Evolutionary conservation across 2,113 vertebrate genomes (phyloP).

Genomic region (Solea solea): DNA sequence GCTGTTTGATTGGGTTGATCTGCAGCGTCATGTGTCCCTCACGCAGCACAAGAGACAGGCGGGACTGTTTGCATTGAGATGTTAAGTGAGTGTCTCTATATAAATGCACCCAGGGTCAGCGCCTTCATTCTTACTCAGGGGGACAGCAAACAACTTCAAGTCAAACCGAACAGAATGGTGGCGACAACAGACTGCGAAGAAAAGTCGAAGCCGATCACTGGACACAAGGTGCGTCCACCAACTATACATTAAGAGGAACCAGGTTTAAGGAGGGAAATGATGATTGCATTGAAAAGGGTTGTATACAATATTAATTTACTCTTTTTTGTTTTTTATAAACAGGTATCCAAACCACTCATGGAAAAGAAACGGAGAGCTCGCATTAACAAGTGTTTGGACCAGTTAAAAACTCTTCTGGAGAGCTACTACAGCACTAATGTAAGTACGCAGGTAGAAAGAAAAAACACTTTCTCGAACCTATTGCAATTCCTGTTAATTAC

Average conservation of each 20-base stretch:
- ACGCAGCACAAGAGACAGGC: conserved; percentile 56
- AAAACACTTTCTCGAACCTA: no score
- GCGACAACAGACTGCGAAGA: conserved; percentile 65
- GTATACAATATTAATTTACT: not conserved
- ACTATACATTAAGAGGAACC: not conserved
- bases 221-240: conserved; percentile 72
- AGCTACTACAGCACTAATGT: conserved; percentile 88
- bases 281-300: not conserved
- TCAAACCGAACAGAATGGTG: conserved; percentile 71
- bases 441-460: conserved; percentile 32
- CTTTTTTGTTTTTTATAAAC: not conserved
- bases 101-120: conserved; percentile 66
- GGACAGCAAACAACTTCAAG: conserved; percentile 37
- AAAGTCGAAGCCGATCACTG: conserved; percentile 58
- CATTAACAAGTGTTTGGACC: conserved; percentile 89
- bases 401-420: conserved; percentile 86
- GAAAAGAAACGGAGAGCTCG: conserved; percentile 90
- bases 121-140: conserved; percentile 51
- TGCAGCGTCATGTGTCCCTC: conserved; percentile 39
- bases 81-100: conserved; percentile 81
- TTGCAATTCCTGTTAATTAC: no score
- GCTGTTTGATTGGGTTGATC: conserved; percentile 26
- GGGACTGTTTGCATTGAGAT: conserved; percentile 80
- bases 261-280: not conserved
- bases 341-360: conserved; percentile 92